phyloP scores from a whole-genome alignment of 2,797 vertebrate genomes.

The Cyprinella venusta region DNA sequence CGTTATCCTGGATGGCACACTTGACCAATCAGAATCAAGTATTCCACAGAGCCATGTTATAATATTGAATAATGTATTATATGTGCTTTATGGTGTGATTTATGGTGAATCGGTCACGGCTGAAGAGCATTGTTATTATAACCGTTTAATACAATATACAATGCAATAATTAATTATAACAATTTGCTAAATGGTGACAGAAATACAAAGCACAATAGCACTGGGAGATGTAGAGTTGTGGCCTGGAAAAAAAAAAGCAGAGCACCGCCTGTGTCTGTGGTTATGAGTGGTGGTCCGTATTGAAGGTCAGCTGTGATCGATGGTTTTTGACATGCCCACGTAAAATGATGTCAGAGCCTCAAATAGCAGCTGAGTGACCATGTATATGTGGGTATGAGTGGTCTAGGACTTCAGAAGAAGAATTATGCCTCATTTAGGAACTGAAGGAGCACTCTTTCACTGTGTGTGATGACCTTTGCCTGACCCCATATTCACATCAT shows the following conservation, averaged over 20 bases:
- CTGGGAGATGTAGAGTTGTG: not conserved
- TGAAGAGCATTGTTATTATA: not conserved
- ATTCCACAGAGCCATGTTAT: no score
- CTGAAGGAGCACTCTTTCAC: slow-evolving; percentile 74
- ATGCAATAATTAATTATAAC: not conserved
- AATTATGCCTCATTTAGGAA: slow-evolving; percentile 35
- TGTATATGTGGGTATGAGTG: slow-evolving; percentile 44
- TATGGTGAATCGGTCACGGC: not conserved
- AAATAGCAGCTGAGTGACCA: slow-evolving; percentile 65
- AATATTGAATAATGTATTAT: no score
- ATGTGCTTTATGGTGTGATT: not conserved
- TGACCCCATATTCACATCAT: slow-evolving; percentile 20
- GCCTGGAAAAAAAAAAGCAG: slow-evolving; percentile 46
- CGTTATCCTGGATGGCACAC: no score
- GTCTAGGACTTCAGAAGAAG: slow-evolving; percentile 49
- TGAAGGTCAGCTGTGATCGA: slow-evolving; percentile 81
- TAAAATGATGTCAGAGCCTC: slow-evolving; percentile 67
- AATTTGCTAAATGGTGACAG: not conserved
- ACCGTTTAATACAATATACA: not conserved
- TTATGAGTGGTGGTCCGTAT: slow-evolving; percentile 57
- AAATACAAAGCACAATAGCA: not conserved
- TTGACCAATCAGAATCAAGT: no score
- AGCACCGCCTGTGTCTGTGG: not conserved
- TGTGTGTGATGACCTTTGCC: slow-evolving; percentile 56
- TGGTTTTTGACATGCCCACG: slow-evolving; percentile 79